Base-by-base conservation (phyloP, 1,140 invertebrate species). In the Teleopsis dalmanni region DNA sequence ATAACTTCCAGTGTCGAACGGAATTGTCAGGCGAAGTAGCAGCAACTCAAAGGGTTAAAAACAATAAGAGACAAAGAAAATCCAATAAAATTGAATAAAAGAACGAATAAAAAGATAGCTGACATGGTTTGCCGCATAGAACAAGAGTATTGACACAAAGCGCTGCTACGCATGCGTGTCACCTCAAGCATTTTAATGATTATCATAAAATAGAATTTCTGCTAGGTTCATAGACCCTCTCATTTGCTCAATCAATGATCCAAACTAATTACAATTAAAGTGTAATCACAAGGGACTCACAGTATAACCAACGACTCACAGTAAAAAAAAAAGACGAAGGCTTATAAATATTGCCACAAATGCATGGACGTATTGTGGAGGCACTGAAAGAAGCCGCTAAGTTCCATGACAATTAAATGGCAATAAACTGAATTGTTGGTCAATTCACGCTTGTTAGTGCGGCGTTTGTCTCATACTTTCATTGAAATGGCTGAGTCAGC, bases 371-470 rank as follows among this genome's bases (percentile, higher is more conserved):
- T n/a, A n/a, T n/a, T n/a, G n/a, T n/a, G n/a, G n/a, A n/a, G n/a
- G n/a, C n/a, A n/a, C n/a, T n/a, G n/a, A n/a, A n/a, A n/a, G n/a
- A n/a, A n/a, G n/a, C n/a, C n/a, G n/a, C n/a, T n/a, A n/a, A n/a
- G n/a, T n/a, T 10, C 41, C 41, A 23, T 43, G 41, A 43, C 41
- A 43, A 43, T 43, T 29, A 31, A 43, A 43, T 43, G 41, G 41
- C 41, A 43, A 43, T 11, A 31, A 16, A 27, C 27, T 19, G 26
- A 43, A 43, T 43, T 43, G 41, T 43, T 43, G 26, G 26, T 43
- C 41, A 27, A 43, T 43, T 43, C 27, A 43, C 41, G 41, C 41
- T 29, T 29, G 23, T 29, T 29, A 43, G 31, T 14, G 27, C 26
- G 13, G 14, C 40, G 22, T 41, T 34, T 34, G n/a, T 7, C 33